Evolutionary conservation across 2,113 vertebrate genomes (phyloP).

Genomic region (Mesitornis unicolor): DNA sequence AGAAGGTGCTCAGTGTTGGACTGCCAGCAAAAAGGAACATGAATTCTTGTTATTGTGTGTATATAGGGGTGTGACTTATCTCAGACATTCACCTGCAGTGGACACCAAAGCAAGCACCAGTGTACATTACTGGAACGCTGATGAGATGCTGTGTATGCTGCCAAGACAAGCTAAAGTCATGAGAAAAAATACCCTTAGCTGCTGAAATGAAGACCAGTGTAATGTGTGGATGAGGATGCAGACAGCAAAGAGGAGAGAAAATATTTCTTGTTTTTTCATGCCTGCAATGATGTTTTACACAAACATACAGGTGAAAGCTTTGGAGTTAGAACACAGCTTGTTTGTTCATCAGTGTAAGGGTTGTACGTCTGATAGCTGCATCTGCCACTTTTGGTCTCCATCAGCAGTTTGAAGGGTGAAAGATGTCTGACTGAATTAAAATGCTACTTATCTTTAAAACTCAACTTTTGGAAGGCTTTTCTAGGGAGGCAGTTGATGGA

Average conservation of each 20-base stretch:
- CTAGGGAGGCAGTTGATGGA: background rate
- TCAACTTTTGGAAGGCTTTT: background rate
- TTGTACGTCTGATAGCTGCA: background rate
- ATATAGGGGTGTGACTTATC: background rate
- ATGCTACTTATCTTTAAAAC: background rate
- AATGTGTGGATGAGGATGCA: background rate
- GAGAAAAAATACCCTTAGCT: background rate
- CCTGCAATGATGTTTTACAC: background rate
- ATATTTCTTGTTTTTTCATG: background rate
- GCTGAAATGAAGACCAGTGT: background rate
- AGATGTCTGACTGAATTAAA: conserved; percentile 6
- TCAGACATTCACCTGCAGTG: background rate
- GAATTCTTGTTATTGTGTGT: background rate
- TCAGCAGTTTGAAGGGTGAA: background rate
- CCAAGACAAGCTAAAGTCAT: background rate
- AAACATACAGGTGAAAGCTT: background rate
- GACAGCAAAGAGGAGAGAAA: background rate
- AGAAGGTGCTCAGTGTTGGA: background rate
- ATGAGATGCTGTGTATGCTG: background rate
- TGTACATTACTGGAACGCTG: background rate
- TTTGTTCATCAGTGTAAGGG: background rate
- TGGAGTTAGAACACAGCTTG: background rate
- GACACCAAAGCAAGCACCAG: background rate
- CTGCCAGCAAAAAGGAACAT: background rate
- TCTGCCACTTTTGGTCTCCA: background rate